Evolutionary conservation across 2,888 invertebrate species (phyloP).

Genomic region (Acleris literana): DNA sequence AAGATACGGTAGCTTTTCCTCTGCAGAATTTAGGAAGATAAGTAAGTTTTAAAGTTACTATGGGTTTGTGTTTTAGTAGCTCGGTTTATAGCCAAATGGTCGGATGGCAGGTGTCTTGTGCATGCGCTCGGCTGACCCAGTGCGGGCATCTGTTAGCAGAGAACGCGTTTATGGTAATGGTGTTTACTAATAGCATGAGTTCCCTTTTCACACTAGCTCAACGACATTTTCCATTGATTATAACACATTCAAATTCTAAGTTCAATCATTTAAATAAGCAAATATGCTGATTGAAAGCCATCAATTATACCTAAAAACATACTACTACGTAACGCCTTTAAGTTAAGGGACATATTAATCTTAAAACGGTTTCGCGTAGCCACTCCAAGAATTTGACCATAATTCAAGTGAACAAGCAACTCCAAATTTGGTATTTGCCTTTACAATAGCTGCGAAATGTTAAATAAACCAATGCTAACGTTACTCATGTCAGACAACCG

Average conservation of each 20-base stretch:
- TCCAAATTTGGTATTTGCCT: slow-evolving; percentile 34
- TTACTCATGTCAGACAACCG: slow-evolving; percentile 50
- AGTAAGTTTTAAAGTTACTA: slow-evolving; percentile 17
- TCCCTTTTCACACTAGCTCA: slow-evolving; percentile 20
- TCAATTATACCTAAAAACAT: slow-evolving; percentile 13
- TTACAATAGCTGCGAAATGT: slow-evolving; percentile 37
- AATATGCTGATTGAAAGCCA: neutral
- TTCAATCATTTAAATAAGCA: neutral
- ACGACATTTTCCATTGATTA: slow-evolving; percentile 14
- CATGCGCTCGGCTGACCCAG: slow-evolving; percentile 53
- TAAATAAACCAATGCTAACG: slow-evolving; percentile 39
- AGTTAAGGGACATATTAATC: slow-evolving; percentile 17
- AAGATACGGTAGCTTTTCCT: slow-evolving; percentile 11
- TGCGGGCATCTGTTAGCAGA: slow-evolving; percentile 51
- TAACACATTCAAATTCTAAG: neutral
- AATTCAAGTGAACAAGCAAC: slow-evolving; percentile 8
- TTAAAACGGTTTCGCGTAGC: slow-evolving; percentile 29
- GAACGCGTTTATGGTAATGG: slow-evolving; percentile 37
- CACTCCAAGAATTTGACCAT: slow-evolving; percentile 23
- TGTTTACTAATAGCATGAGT: slow-evolving; percentile 23
- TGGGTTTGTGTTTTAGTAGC: slow-evolving; percentile 40
- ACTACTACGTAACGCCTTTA: neutral
- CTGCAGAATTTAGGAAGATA: neutral
- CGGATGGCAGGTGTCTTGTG: slow-evolving; percentile 53
- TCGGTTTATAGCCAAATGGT: slow-evolving; percentile 48